These are phyloP conservation scores for Nasonia oneida DNA, from an alignment of 2,888 invertebrate genomes.

Conservation along the genomic window DNA sequence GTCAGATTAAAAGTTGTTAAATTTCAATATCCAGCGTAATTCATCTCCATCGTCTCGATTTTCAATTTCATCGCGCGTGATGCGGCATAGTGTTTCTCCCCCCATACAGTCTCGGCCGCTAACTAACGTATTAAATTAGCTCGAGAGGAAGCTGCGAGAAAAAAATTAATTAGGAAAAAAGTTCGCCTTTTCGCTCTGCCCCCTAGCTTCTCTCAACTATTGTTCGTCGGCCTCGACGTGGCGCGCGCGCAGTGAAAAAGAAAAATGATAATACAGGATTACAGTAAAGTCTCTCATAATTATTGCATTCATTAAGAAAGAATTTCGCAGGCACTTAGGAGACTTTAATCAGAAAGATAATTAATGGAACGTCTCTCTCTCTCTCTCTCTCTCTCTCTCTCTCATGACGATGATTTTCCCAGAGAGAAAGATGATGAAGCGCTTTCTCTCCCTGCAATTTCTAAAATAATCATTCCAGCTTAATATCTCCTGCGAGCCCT, in stretches of 20 bases:
- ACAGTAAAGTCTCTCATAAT: slow-evolving; percentile 27
- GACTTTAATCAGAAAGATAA: slow-evolving; percentile 32
- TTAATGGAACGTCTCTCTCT: slow-evolving; percentile 4
- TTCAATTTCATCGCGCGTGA: not conserved
- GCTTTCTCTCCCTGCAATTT: not conserved
- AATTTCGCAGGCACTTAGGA: slow-evolving; percentile 29
- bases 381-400: not conserved
- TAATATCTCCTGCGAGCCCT: not conserved
- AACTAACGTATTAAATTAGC: slow-evolving; percentile 8
- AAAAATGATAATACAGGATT: slow-evolving; percentile 18
- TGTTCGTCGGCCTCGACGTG: not conserved
- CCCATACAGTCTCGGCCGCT: not conserved
- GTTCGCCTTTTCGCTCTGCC: not conserved
- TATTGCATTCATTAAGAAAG: slow-evolving; percentile 36
- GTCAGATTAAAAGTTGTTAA: slow-evolving; percentile 2
- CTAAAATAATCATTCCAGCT: not conserved
- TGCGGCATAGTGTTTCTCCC: not conserved
- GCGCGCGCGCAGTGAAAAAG: not conserved
- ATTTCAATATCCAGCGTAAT: not conserved
- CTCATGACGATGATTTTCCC: slow-evolving; percentile 8
- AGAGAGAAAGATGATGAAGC: not conserved
- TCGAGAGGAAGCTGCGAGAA: not conserved
- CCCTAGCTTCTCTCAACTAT: not conserved
- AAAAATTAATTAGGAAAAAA: slow-evolving; percentile 21
- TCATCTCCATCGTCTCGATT: not conserved